Evolutionary conservation across 2,888 invertebrate species (phyloP), one percentile per base, ranked within the genome.

Genomic region (Nineta flava): DNA sequence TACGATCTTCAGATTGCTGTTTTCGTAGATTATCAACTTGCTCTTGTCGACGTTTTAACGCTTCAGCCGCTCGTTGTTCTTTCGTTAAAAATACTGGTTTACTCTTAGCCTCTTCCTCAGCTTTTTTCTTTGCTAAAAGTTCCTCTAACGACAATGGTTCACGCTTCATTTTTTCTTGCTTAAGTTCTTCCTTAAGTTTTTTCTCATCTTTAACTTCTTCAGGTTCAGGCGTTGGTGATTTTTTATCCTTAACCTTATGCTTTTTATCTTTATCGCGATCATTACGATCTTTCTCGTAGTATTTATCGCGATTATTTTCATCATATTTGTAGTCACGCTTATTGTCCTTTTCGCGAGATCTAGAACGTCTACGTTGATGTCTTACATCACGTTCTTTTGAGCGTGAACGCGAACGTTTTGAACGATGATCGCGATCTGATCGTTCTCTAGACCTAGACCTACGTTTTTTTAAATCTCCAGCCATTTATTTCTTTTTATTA

Each of bases 71-170:
- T 59, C 99, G 75, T 65, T 99, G 92, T 65, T 95, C 95, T 72
- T 96, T 97, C 0, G 93, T 90, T 35, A 99, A 70, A 64, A 99
- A 99, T 31, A 94, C 92, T 0, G 99, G 99, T 66, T 96, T 97
- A 58, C 93, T 90, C 48, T 88, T 77, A 1, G 90, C 93, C 60
- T 87, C 88, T 65, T 96, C 94, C 62, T 95, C 95, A 1, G 91
- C 91, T 62, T 97, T 95, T 63, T 95, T 95, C 67, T 94, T 95
- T 0, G 91, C 86, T 46, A 99, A 69, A 40, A 99, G 66, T 64
- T 99, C 96, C 65, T 99, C 99, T 50, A 99, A 70, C 5, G 97
- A 97, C 13, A 97, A 69, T 0, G 99, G 99, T 62, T 96, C 95
- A 47, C 75, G 79, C 58, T 81, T 81, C 0, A 55, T 43, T 26